A percentile compares a stretch with the other conserved stretches of the same genome.
These are phyloP conservation scores for Neomorphus geoffroyi DNA, from an alignment of 2,797 vertebrate genomes.

Conservation along the genomic window DNA sequence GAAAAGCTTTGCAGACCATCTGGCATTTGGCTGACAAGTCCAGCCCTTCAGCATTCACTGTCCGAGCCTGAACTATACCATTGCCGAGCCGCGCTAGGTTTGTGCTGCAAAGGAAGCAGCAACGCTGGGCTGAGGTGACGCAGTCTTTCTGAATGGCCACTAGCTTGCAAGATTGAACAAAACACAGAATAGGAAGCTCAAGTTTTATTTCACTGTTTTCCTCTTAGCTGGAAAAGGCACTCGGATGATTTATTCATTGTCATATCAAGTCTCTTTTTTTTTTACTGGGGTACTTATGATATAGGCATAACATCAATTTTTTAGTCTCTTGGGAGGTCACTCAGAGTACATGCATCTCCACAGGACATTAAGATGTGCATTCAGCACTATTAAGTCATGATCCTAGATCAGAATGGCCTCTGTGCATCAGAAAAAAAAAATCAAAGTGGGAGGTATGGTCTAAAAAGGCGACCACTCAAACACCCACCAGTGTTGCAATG, in stretches of 20 bases:
- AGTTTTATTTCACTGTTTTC: background rate
- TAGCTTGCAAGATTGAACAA: background rate
- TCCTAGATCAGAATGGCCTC: background rate
- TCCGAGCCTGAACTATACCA: background rate
- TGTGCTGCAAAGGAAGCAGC: background rate
- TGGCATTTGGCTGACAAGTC: background rate
- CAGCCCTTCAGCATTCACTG: background rate
- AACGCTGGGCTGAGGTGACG: background rate
- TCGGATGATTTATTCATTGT: background rate
- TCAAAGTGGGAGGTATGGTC: background rate
- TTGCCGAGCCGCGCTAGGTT: background rate
- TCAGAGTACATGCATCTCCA: background rate
- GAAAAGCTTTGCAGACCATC: background rate
- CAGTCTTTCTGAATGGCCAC: background rate
- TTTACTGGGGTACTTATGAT: background rate
- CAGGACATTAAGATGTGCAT: background rate
- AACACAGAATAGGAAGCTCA: background rate
- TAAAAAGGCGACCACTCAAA: background rate
- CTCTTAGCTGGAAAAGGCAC: background rate
- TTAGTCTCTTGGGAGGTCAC: background rate
- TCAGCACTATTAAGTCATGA: background rate
- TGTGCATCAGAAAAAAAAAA: background rate
- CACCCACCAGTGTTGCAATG: background rate
- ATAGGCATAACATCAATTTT: background rate
- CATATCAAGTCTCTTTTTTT: background rate